Base-by-base conservation (phyloP, 2,888 invertebrate species). In the Tiliacea citrago region DNA sequence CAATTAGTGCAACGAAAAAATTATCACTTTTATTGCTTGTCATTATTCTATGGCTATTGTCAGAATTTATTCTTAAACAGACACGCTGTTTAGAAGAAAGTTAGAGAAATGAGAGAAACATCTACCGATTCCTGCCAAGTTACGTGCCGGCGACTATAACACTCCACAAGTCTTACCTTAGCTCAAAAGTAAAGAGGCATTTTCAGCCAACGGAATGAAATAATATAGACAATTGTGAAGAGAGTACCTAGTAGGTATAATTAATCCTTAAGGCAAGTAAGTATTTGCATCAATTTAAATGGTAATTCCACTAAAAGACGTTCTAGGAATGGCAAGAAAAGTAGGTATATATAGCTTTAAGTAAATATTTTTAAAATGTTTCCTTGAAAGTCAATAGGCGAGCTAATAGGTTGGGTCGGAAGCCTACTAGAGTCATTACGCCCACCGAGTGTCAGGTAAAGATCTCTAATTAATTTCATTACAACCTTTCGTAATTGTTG, bases 391-490 rank as follows among this genome's bases (percentile, higher is more conserved):
- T 73, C 61, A 74, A 79, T 79, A 73, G 73, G 49, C 24, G 29
- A 69, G 60, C 70, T 75, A 69, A 71, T 78, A 70, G 73, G 61
- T 73, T 66, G 68, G 61, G 39, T 57, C 35, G 47, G 39, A 75
- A 75, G 78, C 63, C 66, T 83, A 70, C 66, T 69, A 77, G 70
- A 49, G 66, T 80, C 73, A 79, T 77, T 80, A 83, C 67, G 73
- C 69, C 73, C 74, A 72, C 68, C 53, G 68, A 72, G 80, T 73
- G 71, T 81, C 80, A 81, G 83, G 77, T 84, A 83, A 89, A 83
- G 75, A 87, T 83, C 65, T 58, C 68, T 81, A 88, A 89, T 88
- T 87, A 87, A 87, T 85, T 83, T 81, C 73, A 77, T 83, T 83
- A 75, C 72, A 79, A 81, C 80, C 77, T 78, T 85, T 80, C 69